Evolutionary conservation across 2,797 vertebrate genomes (phyloP).

Genomic region (Acanthis flammea): DNA sequence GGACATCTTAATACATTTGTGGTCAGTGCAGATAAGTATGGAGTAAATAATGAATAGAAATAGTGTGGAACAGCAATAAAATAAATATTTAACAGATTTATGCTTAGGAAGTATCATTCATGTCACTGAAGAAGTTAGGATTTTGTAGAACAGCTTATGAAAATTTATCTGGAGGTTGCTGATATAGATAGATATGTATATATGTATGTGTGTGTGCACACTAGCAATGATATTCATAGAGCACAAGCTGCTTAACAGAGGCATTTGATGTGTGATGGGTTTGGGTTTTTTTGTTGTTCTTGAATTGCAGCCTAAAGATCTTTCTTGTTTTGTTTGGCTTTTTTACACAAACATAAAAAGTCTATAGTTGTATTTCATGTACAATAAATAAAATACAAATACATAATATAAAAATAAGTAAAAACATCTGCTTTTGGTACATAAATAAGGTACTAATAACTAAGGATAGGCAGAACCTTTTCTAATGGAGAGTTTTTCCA

Average conservation of each 20-base stretch:
- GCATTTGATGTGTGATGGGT: background rate
- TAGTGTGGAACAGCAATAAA: background rate
- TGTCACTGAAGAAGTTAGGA: background rate
- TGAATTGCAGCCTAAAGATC: background rate
- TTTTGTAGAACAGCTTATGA: background rate
- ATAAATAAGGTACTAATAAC: background rate
- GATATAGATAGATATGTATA: background rate
- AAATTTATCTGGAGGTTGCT: background rate
- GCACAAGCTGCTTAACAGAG: background rate
- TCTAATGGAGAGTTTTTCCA: background rate
- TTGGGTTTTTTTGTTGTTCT: background rate
- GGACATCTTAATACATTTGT: background rate
- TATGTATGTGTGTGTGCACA: background rate
- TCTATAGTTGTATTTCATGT: background rate
- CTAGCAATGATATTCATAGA: background rate
- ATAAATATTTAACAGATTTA: background rate
- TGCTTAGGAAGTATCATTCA: background rate
- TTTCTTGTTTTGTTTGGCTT: background rate
- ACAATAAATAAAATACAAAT: background rate
- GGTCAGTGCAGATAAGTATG: background rate
- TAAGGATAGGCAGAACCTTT: background rate
- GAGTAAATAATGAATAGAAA: background rate
- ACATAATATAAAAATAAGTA: background rate
- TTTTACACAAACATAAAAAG: background rate
- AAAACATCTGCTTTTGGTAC: background rate